A percentile compares a stretch with the other conserved stretches of the same genome.
Conservation (phyloP, 1,140 invertebrate species). For the Neotoxoptera formosana region DNA sequence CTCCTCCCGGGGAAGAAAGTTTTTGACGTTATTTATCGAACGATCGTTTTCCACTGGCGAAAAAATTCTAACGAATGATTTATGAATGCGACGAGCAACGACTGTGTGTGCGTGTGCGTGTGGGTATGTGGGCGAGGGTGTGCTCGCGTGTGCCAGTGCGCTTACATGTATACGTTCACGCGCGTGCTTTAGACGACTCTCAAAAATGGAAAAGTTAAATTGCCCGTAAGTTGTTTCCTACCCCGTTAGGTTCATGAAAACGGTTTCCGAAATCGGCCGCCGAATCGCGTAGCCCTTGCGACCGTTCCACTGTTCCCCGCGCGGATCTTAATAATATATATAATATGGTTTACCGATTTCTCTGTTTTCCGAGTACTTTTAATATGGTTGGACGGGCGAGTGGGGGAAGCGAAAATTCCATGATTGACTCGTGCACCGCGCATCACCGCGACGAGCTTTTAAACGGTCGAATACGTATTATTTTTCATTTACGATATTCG, state of each 20-base stretch:
- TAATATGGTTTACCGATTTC: background rate
- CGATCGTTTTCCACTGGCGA: conserved; percentile 18
- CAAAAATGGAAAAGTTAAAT: conserved; percentile 52
- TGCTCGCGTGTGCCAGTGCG: background rate
- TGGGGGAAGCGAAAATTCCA: background rate
- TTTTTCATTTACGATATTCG: background rate
- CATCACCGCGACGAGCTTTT: background rate
- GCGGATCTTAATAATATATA: background rate
- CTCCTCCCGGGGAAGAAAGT: background rate
- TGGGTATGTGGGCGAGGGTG: background rate
- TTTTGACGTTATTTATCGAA: background rate
- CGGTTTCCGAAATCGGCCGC: background rate
- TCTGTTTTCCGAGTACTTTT: background rate
- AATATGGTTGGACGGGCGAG: background rate
- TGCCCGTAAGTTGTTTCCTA: conserved; percentile 31
- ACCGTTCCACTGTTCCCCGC: background rate
- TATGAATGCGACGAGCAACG: background rate
- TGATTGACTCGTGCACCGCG: too few species aligned
- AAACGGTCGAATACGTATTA: background rate
- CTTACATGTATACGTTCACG: background rate
- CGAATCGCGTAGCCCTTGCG: background rate
- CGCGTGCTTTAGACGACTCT: background rate
- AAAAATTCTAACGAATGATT: conserved; percentile 16
- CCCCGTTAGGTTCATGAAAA: background rate
- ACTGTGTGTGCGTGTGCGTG: background rate